These are phyloP conservation scores for Sebastes hubbsi DNA, from an alignment of 2,797 vertebrate genomes.

Conservation along the genomic window DNA sequence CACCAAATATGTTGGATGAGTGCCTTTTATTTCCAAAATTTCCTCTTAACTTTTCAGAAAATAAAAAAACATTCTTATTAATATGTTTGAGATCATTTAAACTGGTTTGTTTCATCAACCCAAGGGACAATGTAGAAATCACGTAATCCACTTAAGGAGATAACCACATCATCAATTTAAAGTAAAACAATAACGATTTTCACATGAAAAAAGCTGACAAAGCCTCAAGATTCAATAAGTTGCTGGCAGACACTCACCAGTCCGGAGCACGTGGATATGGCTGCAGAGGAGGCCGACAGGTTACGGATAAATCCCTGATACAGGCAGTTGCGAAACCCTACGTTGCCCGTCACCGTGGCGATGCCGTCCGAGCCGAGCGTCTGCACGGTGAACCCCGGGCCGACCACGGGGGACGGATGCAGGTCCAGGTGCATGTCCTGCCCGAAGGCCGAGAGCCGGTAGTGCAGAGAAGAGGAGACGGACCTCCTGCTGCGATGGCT, in stretches of 20 bases:
- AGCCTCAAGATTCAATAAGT: not conserved
- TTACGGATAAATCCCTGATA: conserved; percentile 97
- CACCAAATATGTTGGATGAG: not conserved
- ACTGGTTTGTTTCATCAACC: conserved; percentile 16
- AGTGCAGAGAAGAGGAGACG: conserved; percentile 84
- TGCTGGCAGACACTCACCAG: conserved; percentile 88
- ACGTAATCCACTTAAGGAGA: conserved; percentile 14
- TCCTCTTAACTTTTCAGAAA: conserved; percentile 3
- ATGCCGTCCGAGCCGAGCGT: conserved; percentile 85
- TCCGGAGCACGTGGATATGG: conserved; percentile 93
- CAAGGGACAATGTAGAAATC: not conserved
- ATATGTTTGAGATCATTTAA: not conserved
- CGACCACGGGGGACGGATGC: conserved; percentile 87
- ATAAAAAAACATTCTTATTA: not conserved
- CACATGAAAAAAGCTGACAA: not conserved
- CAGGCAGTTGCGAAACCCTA: conserved; percentile 84
- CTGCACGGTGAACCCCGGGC: conserved; percentile 90
- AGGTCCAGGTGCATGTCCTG: conserved; percentile 93
- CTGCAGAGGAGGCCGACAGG: conserved; percentile 88
- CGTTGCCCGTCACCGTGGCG: conserved; percentile 74
- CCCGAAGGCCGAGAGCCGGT: conserved; percentile 92
- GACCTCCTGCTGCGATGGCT: conserved; percentile 88
- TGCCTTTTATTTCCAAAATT: conserved; percentile 4
- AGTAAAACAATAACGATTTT: not conserved
- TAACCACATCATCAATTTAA: not conserved